These are phyloP conservation scores for Puffinus mauretanicus DNA, from an alignment of 2,113 vertebrate species.

Conservation along the genomic window DNA sequence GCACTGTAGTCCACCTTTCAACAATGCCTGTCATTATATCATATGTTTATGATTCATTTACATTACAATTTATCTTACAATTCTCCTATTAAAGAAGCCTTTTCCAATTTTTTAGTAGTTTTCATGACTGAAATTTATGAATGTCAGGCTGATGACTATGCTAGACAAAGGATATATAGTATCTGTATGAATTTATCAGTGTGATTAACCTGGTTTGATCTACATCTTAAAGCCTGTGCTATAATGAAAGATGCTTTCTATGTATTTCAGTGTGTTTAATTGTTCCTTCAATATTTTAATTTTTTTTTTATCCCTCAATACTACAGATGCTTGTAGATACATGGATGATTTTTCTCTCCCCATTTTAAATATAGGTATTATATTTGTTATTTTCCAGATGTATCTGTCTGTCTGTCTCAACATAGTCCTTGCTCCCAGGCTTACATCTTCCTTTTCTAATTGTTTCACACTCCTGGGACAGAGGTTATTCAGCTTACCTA, in stretches of 20 bases:
- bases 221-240: background rate
- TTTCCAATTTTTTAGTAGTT: background rate
- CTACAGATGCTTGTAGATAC: background rate
- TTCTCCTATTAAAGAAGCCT: background rate
- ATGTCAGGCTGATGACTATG: background rate
- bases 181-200: background rate
- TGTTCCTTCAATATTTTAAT: background rate
- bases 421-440: background rate
- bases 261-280: background rate
- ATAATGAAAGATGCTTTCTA: background rate
- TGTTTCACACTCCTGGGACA: background rate
- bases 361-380: background rate
- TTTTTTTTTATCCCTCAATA: background rate
- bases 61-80: background rate
- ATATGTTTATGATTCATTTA: background rate
- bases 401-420: background rate
- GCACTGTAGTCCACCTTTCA: background rate
- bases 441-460: background rate
- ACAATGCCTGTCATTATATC: background rate
- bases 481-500: background rate
- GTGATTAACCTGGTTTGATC: background rate
- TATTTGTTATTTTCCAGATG: background rate
- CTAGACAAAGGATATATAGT: background rate
- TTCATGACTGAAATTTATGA: background rate
- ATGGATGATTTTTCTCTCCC: background rate